phyloP scores from a whole-genome alignment of 2,113 vertebrate genomes.

The Sinocyclocheilus maitianheensis region DNA sequence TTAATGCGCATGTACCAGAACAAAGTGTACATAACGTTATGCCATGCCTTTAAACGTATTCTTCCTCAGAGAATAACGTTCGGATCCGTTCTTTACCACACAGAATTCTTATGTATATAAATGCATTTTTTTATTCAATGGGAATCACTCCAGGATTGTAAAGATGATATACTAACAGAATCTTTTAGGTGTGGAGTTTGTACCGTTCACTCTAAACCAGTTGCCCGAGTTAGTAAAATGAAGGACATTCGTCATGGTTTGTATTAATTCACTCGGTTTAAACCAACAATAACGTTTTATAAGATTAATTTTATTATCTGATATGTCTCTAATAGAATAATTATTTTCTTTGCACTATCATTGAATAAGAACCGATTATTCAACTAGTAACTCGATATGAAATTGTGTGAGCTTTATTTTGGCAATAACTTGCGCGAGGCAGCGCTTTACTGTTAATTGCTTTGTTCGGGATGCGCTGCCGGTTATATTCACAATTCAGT shows the following conservation, averaged over 20 bases:
- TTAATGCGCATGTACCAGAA: constrained; percentile 1
- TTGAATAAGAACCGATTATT: constrained; percentile 38
- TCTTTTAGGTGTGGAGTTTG: not conserved
- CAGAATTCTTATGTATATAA: not conserved
- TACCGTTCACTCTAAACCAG: not conserved
- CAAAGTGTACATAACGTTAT: constrained; percentile 40
- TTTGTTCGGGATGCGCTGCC: not conserved
- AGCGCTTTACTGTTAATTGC: not conserved
- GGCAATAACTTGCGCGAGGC: constrained; percentile 49
- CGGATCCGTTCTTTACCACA: not conserved
- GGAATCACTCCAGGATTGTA: not conserved
- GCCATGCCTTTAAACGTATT: not conserved
- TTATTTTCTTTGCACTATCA: constrained; percentile 52
- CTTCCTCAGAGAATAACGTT: not conserved
- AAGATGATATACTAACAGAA: not conserved
- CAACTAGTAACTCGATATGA: not conserved
- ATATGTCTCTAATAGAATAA: not conserved
- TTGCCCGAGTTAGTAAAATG: not conserved
- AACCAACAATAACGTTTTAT: not conserved
- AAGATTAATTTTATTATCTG: not conserved
- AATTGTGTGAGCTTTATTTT: not conserved
- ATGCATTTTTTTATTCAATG: not conserved
- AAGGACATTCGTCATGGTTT: not conserved
- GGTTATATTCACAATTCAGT: not conserved
- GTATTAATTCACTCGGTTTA: not conserved